Evolutionary conservation across 2,113 vertebrate species (phyloP).

Genomic region (Aspiorhynchus laticeps): DNA sequence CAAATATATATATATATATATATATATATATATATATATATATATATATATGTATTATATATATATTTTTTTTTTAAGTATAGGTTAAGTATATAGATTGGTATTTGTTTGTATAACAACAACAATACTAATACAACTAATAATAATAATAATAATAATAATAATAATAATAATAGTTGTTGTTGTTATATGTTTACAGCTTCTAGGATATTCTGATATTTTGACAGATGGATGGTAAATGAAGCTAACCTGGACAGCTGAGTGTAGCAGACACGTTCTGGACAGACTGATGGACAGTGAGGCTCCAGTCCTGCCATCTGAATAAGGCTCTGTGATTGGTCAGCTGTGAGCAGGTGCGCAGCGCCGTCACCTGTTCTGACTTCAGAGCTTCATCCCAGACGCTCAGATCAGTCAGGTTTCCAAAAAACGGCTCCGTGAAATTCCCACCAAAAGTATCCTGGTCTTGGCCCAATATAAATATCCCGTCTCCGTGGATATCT

Average conservation of each 20-base stretch:
- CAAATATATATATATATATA: too few relatives aligned
- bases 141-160: too few relatives aligned
- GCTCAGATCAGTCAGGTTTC: conserved; percentile 85
- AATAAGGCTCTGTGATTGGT: conserved; percentile 71
- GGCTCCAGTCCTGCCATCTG: conserved; percentile 68
- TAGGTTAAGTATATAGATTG: too few relatives aligned
- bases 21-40: too few relatives aligned
- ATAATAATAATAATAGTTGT: too few relatives aligned
- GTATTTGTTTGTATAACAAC: too few relatives aligned
- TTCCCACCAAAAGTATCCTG: conserved; percentile 88
- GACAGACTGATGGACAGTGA: conserved; percentile 73
- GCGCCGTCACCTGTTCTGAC: conserved; percentile 67
- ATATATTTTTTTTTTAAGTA: too few relatives aligned
- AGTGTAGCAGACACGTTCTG: conserved; percentile 63
- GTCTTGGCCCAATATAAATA: conserved; percentile 88
- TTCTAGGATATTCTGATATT: too few relatives aligned
- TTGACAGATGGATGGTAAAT: neutral
- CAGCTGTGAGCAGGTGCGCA: conserved; percentile 70
- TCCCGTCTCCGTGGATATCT: conserved; percentile 78
- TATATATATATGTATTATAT: too few relatives aligned
- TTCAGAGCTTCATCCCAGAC: conserved; percentile 79
- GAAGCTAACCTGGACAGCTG: conserved; percentile 78
- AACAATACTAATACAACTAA: too few relatives aligned
- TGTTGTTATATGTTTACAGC: too few relatives aligned
- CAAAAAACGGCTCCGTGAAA: conserved; percentile 89